Base-by-base conservation (phyloP, 2,888 invertebrate species). In the Catonia carolina region DNA sequence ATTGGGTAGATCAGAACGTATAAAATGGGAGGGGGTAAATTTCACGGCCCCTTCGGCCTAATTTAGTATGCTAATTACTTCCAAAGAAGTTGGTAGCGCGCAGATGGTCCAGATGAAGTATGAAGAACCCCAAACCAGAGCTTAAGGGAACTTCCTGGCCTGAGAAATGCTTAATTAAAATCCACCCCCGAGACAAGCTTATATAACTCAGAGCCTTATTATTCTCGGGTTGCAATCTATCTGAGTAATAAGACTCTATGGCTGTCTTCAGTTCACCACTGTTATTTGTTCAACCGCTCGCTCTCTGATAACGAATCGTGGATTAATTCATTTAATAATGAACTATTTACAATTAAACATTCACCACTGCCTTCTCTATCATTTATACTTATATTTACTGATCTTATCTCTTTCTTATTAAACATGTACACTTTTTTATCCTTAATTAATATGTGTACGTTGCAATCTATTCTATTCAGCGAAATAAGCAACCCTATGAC, bases 101-200 rank as follows among this genome's bases (percentile, higher is more conserved):
- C 56, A 51, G 50, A 33, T 56, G 56, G 42, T 42, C 50, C 35
- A 56, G 51, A 35, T 41, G 50, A 51, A 56, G 50, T 42, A 50
- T 42, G 50, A 51, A 51, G 52, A 51, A 51, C 45, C 51, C 56
- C 45, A 27, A 35, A 49, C 45, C 35, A 8, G 52, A 51, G 51
- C 37, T 51, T 54, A 54, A 54, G 35, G 55, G 31, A 55, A 55
- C 37, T 37, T 51, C 53, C 41, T 60, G 27, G 48, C 59, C 55
- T 56, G 59, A 53, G 57, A 61, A 63, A 61, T 63, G 62, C 61
- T 60, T 63, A 62, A 63, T 62, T 62, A 63, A 63, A 63, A 57
- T 60, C 59, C 54, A 55, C 53, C 55, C 53, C 15, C 35, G 33
- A 31, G 49, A 48, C 49, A 39, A 55, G 41, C 55, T 55, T 53